phyloP scores from a whole-genome alignment of 2,113 vertebrate genomes.

The Sinocyclocheilus rhinocerous region DNA sequence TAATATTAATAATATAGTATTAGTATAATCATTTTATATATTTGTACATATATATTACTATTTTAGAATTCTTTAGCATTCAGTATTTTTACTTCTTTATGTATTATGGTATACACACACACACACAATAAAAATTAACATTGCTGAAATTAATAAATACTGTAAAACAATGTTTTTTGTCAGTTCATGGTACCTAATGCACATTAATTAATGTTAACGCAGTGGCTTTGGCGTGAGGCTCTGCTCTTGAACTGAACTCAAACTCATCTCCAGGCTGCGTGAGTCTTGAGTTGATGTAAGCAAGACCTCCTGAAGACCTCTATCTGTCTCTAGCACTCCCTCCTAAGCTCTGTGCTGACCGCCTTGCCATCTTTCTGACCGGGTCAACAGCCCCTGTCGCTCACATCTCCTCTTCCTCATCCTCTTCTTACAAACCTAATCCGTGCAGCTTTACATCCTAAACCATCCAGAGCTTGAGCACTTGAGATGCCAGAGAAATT shows the following conservation, averaged over 20 bases:
- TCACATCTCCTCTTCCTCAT: conserved; percentile 25
- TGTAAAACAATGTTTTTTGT: background rate
- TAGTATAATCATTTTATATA: too few relatives aligned
- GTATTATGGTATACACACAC: too few relatives aligned
- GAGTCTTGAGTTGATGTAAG: conserved; percentile 55
- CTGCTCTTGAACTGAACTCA: background rate
- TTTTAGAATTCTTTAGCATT: too few relatives aligned
- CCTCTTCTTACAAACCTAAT: conserved; percentile 45
- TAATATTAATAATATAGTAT: too few relatives aligned
- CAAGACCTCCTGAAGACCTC: conserved; percentile 2
- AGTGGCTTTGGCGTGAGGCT: background rate
- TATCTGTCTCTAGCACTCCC: background rate
- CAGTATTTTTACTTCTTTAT: too few relatives aligned
- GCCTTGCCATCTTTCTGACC: background rate
- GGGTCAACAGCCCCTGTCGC: background rate
- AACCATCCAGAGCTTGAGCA: background rate
- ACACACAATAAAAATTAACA: too few relatives aligned
- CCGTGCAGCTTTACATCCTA: conserved; percentile 31
- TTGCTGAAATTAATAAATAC: too few relatives aligned
- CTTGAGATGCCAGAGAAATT: conserved; percentile 14
- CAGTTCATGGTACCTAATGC: background rate
- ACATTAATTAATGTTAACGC: background rate
- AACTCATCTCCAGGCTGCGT: conserved; percentile 61
- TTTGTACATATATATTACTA: too few relatives aligned
- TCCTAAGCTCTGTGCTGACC: background rate